Base-by-base conservation (phyloP, 1,140 invertebrate species). In the Atta colombica region DNA sequence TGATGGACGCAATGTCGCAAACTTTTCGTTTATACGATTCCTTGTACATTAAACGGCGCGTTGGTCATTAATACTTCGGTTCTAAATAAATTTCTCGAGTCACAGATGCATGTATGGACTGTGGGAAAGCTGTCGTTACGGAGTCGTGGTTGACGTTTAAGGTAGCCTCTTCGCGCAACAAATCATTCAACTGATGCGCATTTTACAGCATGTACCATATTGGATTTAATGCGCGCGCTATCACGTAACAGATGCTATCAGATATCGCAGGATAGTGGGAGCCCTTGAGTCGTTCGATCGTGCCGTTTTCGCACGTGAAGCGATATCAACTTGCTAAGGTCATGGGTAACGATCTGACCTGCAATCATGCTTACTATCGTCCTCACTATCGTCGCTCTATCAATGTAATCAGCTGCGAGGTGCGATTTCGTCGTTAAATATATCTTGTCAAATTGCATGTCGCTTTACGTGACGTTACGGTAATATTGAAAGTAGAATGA, bases 301-400 rank as follows among this genome's bases (percentile, higher is more conserved):
- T 60, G 74, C 63, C 49, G 21, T 28, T 85, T 90, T 87, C 65
- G 87, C 90, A 91, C 89, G 91, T 91, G 89, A 89, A 89, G 68
- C 75, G 84, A 61, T 80, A 89, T 61, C 18, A 58, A 31, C 74
- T 77, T 25, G 68, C 45, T 58, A 84, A 85, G 82, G 74, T 88
- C 87, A 86, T 35, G 86, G 71, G 80, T 85, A 85, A 87, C 75
- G 45, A 66, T 68, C 63, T 82, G 55, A 86, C 65, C 82, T n/a
- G 45, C 58, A 39, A 72, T 18, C 51, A 31, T 49, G 31, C 72
- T 87, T 8, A 45, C 39, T 45, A 10, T 45, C 65, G 65, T 85
- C 82, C 28, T 69, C 82, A 16, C 77, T 82, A 86, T 86, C 85
- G 77, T 72, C 39, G 39, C 66, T 86, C 66, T 86, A 86, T 86